phyloP scores from a whole-genome alignment of 2,888 invertebrate genomes.

The Torymus tubicola region DNA sequence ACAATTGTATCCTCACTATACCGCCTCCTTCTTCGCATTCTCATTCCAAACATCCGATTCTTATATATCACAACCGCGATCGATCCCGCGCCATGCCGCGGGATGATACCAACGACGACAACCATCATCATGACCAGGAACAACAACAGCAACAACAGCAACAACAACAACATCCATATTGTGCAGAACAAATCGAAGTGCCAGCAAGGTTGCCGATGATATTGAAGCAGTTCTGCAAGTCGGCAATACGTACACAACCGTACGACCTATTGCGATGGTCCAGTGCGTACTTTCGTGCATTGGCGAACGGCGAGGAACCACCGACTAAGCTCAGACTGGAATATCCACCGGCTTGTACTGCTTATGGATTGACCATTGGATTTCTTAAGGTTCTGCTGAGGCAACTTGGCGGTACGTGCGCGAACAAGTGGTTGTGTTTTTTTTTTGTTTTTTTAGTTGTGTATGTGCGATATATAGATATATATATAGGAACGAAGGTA shows the following conservation, averaged over 20 bases:
- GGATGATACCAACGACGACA: conserved; percentile 34
- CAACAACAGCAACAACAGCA: too few species aligned
- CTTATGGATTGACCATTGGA: conserved; percentile 87
- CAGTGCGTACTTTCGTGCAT: conserved; percentile 87
- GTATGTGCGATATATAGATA: too few species aligned
- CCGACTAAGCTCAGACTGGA: conserved; percentile 89
- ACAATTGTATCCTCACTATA: too few species aligned
- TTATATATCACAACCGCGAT: too few species aligned
- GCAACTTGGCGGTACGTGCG: conserved; percentile 80
- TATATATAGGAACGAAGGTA: too few species aligned
- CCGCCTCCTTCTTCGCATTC: too few species aligned
- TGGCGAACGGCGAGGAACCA: conserved; percentile 86
- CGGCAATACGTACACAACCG: conserved; percentile 93
- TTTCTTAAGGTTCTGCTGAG: conserved; percentile 86
- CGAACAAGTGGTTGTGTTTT: too few species aligned
- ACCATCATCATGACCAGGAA: too few species aligned
- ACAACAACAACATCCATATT: conserved; percentile 11
- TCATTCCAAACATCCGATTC: too few species aligned
- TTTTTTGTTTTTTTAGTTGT: too few species aligned
- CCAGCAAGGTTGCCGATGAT: conserved; percentile 90
- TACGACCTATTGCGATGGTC: conserved; percentile 91
- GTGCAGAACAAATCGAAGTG: conserved; percentile 83
- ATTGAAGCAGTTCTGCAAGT: conserved; percentile 91
- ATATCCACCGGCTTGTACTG: conserved; percentile 83
- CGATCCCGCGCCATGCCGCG: conserved; percentile 36